These are phyloP conservation scores for Muricea muricata DNA, from an alignment of 92 coral and sea anemone genomes.

Conservation along the genomic window DNA sequence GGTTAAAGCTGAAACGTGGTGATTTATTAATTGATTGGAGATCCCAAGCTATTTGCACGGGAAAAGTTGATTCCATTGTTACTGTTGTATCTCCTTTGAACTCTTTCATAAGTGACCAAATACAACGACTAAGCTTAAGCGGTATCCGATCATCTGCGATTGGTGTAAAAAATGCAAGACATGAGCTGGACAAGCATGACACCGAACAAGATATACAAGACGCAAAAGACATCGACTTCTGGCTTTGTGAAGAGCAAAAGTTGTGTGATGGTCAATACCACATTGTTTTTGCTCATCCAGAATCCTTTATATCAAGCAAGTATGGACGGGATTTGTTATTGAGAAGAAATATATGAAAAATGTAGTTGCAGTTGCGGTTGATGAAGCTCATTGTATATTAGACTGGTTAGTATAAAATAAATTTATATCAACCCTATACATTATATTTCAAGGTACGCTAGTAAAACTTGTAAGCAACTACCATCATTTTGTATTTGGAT, in stretches of 20 bases:
- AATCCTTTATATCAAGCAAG: constrained; percentile 16
- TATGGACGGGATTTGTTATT: constrained; percentile 24
- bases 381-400: constrained; percentile 39
- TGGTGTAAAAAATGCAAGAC: not conserved
- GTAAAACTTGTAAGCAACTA: not conserved
- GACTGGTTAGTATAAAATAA: constrained; percentile 15
- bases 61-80: not conserved
- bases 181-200: not conserved
- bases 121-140: constrained; percentile 20
- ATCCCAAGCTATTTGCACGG: no score
- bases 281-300: constrained; percentile 29
- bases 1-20: not conserved
- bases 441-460: not conserved
- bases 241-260: constrained; percentile 27
- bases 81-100: constrained; percentile 55
- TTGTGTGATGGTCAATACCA: constrained; percentile 22
- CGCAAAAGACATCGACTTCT: not conserved
- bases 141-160: constrained; percentile 20
- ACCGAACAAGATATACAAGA: not conserved
- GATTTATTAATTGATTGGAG: not conserved
- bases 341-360: not conserved
- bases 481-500: not conserved
- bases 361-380: constrained; percentile 14
- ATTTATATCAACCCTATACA: not conserved
- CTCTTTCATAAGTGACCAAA: constrained; percentile 50